phyloP scores from a whole-genome alignment of 2,113 vertebrate genomes.

The Urocynchramus pylzowi region DNA sequence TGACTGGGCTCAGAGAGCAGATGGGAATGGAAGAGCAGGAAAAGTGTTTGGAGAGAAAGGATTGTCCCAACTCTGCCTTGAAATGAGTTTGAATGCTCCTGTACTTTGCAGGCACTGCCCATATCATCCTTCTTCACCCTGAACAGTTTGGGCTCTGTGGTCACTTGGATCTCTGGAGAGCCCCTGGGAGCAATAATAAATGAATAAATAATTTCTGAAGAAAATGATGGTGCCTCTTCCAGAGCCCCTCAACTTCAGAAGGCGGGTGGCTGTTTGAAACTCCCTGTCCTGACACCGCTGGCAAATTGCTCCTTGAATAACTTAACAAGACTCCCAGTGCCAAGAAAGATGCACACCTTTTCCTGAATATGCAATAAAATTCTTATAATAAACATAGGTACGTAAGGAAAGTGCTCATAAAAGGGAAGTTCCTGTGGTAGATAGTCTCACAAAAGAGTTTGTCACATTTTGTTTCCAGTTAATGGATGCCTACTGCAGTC shows the following conservation, averaged over 20 bases:
- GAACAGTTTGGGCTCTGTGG: rapidly evolving
- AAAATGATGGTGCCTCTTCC: not conserved
- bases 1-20: not conserved
- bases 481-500: not conserved
- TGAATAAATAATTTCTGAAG: not conserved
- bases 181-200: not conserved
- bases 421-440: not conserved
- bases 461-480: constrained; percentile 14
- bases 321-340: not conserved
- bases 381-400: not conserved
- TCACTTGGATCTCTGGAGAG: not conserved
- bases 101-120: not conserved
- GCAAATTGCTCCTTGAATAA: not conserved
- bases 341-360: not conserved
- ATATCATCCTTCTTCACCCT: not conserved
- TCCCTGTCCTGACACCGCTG: not conserved
- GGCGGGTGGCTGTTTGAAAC: not conserved
- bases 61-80: not conserved
- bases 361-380: not conserved
- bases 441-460: not conserved
- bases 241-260: not conserved
- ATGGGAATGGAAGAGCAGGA: not conserved
- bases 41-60: not conserved
- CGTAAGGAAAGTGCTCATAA: not conserved
- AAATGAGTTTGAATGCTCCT: rapidly evolving